Conservation (phyloP, 53 echinoderm and acorn worm genomes). For the Holothuria scabra region DNA sequence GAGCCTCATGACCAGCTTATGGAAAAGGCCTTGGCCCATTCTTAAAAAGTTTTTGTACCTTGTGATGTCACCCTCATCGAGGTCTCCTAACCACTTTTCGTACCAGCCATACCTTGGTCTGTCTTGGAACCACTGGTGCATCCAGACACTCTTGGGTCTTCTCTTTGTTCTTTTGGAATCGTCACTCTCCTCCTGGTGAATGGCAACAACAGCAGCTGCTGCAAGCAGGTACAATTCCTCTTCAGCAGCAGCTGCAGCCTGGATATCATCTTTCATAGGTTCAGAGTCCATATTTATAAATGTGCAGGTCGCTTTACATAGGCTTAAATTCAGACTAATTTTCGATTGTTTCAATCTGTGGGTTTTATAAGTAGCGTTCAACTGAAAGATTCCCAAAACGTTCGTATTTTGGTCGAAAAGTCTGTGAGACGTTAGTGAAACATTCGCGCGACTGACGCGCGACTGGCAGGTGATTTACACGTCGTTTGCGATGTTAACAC, state of each 20-base stretch:
- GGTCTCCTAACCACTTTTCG: slow-evolving; percentile 5
- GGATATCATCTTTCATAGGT: too few relatives aligned
- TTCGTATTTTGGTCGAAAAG: too few relatives aligned
- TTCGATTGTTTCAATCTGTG: too few relatives aligned
- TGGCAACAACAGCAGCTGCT: not conserved
- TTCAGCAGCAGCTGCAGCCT: not conserved
- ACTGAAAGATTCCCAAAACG: too few relatives aligned
- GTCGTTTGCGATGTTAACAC: too few relatives aligned
- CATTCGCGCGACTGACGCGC: too few relatives aligned
- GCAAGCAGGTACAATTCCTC: slow-evolving; percentile 3
- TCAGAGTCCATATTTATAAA: too few relatives aligned
- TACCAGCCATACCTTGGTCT: slow-evolving; percentile 3
- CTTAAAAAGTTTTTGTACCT: slow-evolving; percentile 45
- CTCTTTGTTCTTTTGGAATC: not conserved
- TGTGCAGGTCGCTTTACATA: too few relatives aligned
- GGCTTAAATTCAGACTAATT: too few relatives aligned
- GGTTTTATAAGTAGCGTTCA: too few relatives aligned
- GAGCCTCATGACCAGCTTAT: slow-evolving; percentile 19
- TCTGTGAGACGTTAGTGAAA: too few relatives aligned
- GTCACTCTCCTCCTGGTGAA: not conserved
- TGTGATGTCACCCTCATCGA: not conserved
- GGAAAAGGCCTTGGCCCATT: slow-evolving; percentile 44
- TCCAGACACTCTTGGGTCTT: slow-evolving; percentile 3
- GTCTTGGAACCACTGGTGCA: slow-evolving; percentile 16
- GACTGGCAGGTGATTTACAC: too few relatives aligned